Evolutionary conservation across 2,888 invertebrate species (phyloP).

Genomic region (Cryptus armator): DNA sequence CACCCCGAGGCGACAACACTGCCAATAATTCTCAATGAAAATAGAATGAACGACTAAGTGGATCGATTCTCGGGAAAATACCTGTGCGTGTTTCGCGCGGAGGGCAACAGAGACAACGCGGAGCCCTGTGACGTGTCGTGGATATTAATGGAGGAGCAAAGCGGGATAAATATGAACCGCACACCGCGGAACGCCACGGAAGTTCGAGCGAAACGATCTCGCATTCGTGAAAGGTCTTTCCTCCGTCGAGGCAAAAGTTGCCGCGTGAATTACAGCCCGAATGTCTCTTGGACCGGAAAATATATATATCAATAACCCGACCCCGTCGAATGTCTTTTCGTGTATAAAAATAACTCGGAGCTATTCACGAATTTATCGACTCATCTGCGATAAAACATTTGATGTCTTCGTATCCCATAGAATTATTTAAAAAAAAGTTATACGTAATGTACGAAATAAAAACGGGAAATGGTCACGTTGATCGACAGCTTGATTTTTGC

Average conservation of each 20-base stretch:
- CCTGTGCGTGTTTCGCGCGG: not conserved
- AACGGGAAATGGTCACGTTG: constrained; percentile 1
- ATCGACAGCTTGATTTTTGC: not conserved
- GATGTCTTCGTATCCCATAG: not conserved
- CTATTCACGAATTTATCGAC: not conserved
- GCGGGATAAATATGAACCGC: not conserved
- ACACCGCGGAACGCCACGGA: not conserved
- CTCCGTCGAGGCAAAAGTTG: not conserved
- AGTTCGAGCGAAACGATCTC: not conserved
- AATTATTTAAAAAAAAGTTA: not conserved
- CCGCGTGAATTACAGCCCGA: not conserved
- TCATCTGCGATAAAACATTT: not conserved
- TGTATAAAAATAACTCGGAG: not conserved
- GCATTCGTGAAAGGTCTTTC: constrained; percentile 8
- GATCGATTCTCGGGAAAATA: constrained; percentile 30
- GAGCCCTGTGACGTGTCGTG: not conserved
- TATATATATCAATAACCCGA: not conserved
- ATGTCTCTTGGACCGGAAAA: not conserved
- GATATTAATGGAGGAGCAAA: constrained; percentile 4
- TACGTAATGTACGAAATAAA: not conserved
- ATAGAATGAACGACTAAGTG: constrained; percentile 10
- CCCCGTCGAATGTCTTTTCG: not conserved
- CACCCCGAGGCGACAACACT: not conserved
- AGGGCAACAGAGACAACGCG: not conserved
- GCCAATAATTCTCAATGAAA: constrained; percentile 33